phyloP scores from a whole-genome alignment of 2,113 vertebrate genomes.

The Gasterosteus nipponicus region DNA sequence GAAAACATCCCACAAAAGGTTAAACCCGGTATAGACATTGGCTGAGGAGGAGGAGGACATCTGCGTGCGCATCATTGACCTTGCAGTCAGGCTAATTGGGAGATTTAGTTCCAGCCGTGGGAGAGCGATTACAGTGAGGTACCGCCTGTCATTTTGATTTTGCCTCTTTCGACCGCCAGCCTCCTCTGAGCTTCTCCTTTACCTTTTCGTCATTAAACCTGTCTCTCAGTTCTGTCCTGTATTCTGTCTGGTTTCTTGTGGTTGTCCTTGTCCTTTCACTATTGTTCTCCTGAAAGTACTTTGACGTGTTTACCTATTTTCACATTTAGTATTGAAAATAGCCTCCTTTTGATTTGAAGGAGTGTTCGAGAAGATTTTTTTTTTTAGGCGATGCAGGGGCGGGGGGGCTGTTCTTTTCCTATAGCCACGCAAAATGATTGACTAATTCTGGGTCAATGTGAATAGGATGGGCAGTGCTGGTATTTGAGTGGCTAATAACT shows the following conservation, averaged over 20 bases:
- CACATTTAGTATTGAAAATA: background rate
- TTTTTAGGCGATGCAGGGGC: background rate
- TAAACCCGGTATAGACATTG: background rate
- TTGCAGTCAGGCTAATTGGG: conserved; percentile 65
- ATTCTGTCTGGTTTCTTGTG: background rate
- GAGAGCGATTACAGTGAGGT: conserved; percentile 64
- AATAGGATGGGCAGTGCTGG: conserved; percentile 51
- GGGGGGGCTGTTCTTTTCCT: conserved; percentile 32
- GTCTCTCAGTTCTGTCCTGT: background rate
- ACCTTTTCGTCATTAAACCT: background rate
- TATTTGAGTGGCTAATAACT: conserved; percentile 37
- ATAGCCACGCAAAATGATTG: conserved; percentile 41
- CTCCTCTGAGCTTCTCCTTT: conserved; percentile 23
- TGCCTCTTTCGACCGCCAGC: conserved; percentile 55
- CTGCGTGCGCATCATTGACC: conserved; percentile 68
- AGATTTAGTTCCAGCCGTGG: conserved; percentile 64
- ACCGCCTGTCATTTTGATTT: conserved; percentile 74
- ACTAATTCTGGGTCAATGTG: conserved; percentile 78
- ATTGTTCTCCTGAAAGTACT: background rate
- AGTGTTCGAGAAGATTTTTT: background rate
- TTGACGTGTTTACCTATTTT: background rate
- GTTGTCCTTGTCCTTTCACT: background rate
- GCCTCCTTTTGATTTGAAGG: background rate
- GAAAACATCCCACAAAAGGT: background rate
- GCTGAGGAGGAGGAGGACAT: conserved; percentile 31